These are phyloP conservation scores for Octonoba sinensis DNA, from an alignment of 2,888 invertebrate species.

Conservation along the genomic window DNA sequence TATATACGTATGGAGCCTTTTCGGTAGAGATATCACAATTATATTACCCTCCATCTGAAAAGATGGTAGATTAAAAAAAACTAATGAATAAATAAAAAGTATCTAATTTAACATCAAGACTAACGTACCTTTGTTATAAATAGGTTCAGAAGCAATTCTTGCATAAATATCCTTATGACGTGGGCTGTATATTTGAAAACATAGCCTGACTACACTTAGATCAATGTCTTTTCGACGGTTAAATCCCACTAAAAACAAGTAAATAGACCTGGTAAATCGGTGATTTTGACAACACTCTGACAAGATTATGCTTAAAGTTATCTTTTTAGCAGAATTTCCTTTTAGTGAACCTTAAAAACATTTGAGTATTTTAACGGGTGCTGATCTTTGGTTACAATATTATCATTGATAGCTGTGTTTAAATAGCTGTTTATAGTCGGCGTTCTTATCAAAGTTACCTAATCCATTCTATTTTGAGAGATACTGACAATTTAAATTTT, in stretches of 20 bases:
- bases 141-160: neutral
- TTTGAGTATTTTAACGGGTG: no score
- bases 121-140: neutral
- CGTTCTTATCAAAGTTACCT: no score
- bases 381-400: no score
- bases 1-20: no score
- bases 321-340: neutral
- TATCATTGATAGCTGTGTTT: no score
- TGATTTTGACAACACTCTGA: neutral
- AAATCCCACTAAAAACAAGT: neutral
- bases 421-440: no score
- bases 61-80: neutral
- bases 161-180: neutral
- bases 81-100: neutral
- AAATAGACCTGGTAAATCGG: neutral
- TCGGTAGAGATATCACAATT: no score
- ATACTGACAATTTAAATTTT: no score
- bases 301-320: neutral
- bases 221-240: neutral
- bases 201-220: neutral
- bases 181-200: neutral
- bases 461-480: no score
- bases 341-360: no score
- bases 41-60: no score
- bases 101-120: no score